Evolutionary conservation across 2,797 vertebrate species (phyloP).

Genomic region (Crotalus adamanteus): DNA sequence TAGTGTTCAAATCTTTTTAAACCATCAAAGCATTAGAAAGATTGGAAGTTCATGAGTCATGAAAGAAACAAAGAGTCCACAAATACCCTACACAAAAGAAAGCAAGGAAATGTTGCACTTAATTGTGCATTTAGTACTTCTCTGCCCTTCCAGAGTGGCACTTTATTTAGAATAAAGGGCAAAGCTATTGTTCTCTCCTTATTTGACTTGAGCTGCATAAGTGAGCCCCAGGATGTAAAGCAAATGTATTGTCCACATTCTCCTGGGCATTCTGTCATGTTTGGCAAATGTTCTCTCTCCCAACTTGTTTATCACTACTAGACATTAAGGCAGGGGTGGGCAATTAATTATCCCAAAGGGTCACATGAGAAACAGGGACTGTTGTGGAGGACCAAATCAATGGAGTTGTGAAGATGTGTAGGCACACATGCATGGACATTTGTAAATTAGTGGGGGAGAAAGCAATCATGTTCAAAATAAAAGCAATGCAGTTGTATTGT

Average conservation of each 20-base stretch:
- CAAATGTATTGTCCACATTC: neutral
- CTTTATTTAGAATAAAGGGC: neutral
- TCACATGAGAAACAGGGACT: neutral
- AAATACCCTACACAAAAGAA: neutral
- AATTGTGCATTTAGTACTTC: neutral
- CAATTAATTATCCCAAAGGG: neutral
- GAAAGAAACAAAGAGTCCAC: neutral
- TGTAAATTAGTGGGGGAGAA: neutral
- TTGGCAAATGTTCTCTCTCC: neutral
- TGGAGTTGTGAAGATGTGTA: neutral
- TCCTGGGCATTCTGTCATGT: neutral
- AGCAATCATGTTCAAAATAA: neutral
- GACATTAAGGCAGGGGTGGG: neutral
- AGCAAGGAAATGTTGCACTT: neutral
- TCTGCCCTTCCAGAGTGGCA: neutral
- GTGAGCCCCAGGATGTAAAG: neutral
- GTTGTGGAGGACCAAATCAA: neutral
- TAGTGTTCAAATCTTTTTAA: rapidly evolving
- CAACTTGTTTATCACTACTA: neutral
- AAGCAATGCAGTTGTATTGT: neutral
- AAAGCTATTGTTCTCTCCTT: neutral
- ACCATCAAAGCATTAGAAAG: neutral
- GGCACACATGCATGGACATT: neutral
- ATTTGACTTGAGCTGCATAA: neutral
- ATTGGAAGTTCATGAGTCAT: neutral